These are phyloP conservation scores for Chrysolina haemoptera DNA, from an alignment of 2,888 invertebrate species.

Conservation along the genomic window DNA sequence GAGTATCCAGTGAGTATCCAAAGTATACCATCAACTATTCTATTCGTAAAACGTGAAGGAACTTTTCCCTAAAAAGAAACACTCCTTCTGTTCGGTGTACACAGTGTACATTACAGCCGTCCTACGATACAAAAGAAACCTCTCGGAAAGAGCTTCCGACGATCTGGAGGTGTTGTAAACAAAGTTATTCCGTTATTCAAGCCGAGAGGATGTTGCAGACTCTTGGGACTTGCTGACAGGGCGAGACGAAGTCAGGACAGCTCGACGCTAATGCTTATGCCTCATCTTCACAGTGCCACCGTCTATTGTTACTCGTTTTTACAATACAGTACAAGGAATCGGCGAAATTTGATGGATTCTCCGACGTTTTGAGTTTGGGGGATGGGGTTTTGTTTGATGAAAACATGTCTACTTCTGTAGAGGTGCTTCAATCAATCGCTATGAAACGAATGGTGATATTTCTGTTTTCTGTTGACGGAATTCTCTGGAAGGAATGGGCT, in stretches of 20 bases:
- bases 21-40: background rate
- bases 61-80: slow-evolving; percentile 26
- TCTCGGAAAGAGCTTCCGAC: slow-evolving; percentile 49
- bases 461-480: too few species aligned
- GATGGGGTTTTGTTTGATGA: background rate
- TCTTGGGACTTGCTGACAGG: slow-evolving; percentile 61
- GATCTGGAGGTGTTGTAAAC: slow-evolving; percentile 63
- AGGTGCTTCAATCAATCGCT: background rate
- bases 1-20: too few species aligned
- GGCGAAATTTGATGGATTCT: slow-evolving; percentile 37
- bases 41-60: background rate
- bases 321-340: slow-evolving; percentile 40
- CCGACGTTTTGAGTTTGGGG: slow-evolving; percentile 7
- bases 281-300: slow-evolving; percentile 38
- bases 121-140: slow-evolving; percentile 46
- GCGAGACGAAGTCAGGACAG: slow-evolving; percentile 56
- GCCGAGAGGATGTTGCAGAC: slow-evolving; percentile 58
- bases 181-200: slow-evolving; percentile 66
- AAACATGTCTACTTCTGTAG: slow-evolving; percentile 10
- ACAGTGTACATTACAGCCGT: slow-evolving; percentile 39
- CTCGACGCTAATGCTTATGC: slow-evolving; percentile 56
- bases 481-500: too few species aligned
- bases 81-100: slow-evolving; percentile 22
- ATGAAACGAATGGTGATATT: too few species aligned
- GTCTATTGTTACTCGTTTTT: slow-evolving; percentile 45